These are phyloP conservation scores for Nasua narica DNA, from an alignment of 2,797 vertebrate species.

Conservation along the genomic window DNA sequence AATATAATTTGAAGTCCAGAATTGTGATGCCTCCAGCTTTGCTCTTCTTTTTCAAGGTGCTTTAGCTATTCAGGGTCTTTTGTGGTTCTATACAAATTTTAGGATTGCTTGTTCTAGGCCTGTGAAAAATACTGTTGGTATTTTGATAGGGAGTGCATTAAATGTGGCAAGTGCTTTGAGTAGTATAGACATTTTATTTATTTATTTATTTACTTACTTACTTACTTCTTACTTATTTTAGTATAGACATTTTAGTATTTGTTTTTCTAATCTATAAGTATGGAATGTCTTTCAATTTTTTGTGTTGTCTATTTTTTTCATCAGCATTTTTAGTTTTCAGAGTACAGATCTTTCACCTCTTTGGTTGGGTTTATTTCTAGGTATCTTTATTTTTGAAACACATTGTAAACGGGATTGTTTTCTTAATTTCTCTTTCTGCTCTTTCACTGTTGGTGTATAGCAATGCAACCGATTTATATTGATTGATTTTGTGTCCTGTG, in stretches of 20 bases:
- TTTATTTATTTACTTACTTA: too few species aligned
- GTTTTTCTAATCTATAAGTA: not conserved
- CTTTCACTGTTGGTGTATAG: not conserved
- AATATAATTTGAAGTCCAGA: not conserved
- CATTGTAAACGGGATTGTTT: not conserved
- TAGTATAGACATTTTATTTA: not conserved
- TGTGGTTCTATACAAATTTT: not conserved
- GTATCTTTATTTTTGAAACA: not conserved
- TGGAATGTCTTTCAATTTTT: not conserved
- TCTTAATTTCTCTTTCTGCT: not conserved
- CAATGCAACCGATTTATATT: not conserved
- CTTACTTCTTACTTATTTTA: not conserved
- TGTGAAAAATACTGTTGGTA: not conserved
- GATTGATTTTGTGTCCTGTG: not conserved
- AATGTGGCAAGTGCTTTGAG: not conserved
- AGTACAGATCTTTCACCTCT: not conserved
- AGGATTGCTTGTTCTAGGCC: not conserved
- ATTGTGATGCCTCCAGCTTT: not conserved
- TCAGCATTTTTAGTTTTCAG: not conserved
- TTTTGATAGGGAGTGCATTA: not conserved
- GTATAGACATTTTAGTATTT: not conserved
- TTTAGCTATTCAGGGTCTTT: not conserved
- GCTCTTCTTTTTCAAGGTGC: not conserved
- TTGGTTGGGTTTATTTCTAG: not conserved
- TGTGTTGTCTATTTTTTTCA: not conserved